Conservation (phyloP, 2,888 invertebrate species). For the Zele albiditarsus region DNA sequence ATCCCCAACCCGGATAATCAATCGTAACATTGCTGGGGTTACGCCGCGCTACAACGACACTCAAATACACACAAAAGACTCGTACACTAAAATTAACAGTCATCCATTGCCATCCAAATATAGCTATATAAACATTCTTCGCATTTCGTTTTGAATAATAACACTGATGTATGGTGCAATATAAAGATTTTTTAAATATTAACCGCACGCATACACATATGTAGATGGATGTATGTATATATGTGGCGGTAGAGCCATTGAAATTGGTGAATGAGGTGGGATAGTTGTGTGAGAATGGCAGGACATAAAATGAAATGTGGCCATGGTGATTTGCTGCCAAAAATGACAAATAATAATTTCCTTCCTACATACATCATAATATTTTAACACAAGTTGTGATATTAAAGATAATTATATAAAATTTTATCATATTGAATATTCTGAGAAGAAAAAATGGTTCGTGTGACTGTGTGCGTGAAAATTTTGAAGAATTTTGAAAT, state of each 20-base stretch:
- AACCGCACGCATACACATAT: background rate
- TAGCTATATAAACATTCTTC: background rate
- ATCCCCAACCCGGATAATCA: slow-evolving; percentile 70
- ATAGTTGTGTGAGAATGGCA: slow-evolving; percentile 45
- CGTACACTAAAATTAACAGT: slow-evolving; percentile 14
- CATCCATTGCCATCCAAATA: background rate
- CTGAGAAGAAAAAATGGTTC: background rate
- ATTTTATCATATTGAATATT: background rate
- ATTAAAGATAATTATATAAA: background rate
- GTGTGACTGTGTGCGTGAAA: background rate
- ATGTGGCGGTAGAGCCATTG: slow-evolving; percentile 53
- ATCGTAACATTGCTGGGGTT: slow-evolving; percentile 71
- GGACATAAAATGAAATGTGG: slow-evolving; percentile 40
- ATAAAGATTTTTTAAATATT: slow-evolving; percentile 27
- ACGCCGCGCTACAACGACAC: slow-evolving; percentile 57
- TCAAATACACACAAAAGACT: slow-evolving; percentile 46
- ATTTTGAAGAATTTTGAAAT: background rate
- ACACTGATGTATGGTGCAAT: background rate
- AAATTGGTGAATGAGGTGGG: slow-evolving; percentile 53
- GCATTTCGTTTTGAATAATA: background rate
- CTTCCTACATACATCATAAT: background rate
- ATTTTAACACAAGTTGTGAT: slow-evolving; percentile 8
- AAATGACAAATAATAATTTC: slow-evolving; percentile 1
- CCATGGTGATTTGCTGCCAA: slow-evolving; percentile 21
- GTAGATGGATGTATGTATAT: slow-evolving; percentile 13